Evolutionary conservation across 1,140 invertebrate species (phyloP).

Genomic region (Stegodyphus mimosarum): DNA sequence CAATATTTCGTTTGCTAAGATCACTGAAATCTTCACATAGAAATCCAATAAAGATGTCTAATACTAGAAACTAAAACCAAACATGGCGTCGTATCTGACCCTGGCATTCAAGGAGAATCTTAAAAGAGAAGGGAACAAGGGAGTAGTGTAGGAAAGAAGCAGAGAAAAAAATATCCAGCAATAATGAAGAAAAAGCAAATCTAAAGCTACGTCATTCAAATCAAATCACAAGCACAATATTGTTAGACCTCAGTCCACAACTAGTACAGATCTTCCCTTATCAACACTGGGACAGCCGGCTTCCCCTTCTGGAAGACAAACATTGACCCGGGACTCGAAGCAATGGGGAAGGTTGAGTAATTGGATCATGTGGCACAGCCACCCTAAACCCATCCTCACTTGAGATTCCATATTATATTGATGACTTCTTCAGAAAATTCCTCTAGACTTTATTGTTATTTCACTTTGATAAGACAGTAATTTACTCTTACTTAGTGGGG

Average conservation of each 20-base stretch:
- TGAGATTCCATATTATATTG: slow-evolving; percentile 34
- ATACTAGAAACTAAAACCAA: background rate
- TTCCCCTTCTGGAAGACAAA: slow-evolving; percentile 46
- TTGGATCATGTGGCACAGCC: slow-evolving; percentile 39
- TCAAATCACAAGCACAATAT: slow-evolving; percentile 50
- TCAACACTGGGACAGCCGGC: slow-evolving; percentile 42
- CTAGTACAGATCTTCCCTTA: slow-evolving; percentile 27
- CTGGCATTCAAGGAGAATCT: slow-evolving; percentile 7
- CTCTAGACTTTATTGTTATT: slow-evolving; percentile 32
- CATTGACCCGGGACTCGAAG: slow-evolving; percentile 42
- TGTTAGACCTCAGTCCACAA: slow-evolving; percentile 33
- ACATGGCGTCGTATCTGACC: background rate
- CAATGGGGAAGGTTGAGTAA: slow-evolving; percentile 42
- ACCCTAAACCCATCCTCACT: slow-evolving; percentile 13
- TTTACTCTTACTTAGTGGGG: background rate
- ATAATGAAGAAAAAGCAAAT: slow-evolving; percentile 45
- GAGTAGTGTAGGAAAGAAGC: background rate
- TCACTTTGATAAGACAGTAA: slow-evolving; percentile 27
- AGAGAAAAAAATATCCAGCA: slow-evolving; percentile 22
- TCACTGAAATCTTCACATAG: too few species aligned
- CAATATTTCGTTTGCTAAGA: too few species aligned
- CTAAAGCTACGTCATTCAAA: slow-evolving; percentile 42
- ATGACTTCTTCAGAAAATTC: slow-evolving; percentile 51
- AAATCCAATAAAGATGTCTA: too few species aligned
- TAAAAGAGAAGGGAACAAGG: slow-evolving; percentile 4